These are phyloP conservation scores for Corythornis madagascariensis DNA, from an alignment of 2,113 vertebrate genomes.

Conservation along the genomic window DNA sequence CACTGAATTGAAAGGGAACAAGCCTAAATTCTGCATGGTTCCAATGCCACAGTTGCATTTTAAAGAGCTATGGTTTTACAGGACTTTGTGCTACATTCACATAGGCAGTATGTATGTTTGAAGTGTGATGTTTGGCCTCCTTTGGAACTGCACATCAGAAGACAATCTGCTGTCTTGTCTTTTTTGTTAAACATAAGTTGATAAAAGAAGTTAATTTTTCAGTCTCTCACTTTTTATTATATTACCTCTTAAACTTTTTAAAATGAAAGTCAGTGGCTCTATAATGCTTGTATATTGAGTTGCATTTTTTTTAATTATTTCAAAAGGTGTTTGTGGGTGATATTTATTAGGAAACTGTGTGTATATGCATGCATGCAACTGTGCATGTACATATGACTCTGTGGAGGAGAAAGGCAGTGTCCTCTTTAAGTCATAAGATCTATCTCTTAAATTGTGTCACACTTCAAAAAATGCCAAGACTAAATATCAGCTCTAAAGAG, in stretches of 20 bases:
- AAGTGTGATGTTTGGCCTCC: background rate
- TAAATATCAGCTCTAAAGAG: background rate
- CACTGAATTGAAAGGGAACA: background rate
- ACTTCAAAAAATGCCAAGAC: background rate
- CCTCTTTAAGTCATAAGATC: background rate
- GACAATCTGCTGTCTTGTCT: background rate
- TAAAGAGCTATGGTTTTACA: background rate
- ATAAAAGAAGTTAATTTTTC: background rate
- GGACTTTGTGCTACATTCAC: background rate
- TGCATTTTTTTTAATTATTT: background rate
- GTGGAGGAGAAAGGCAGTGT: background rate
- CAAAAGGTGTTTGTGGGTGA: background rate
- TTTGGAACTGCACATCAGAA: background rate
- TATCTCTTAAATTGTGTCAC: background rate
- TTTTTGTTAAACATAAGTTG: background rate
- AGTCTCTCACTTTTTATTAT: background rate
- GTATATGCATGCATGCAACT: background rate
- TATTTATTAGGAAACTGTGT: background rate
- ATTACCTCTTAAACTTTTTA: background rate
- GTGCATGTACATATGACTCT: background rate
- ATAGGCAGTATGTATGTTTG: background rate
- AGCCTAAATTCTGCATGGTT: background rate
- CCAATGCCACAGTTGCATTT: background rate
- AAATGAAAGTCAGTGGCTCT: background rate
- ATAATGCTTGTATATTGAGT: rapidly evolving